Evolutionary conservation across 35 echinoderm and acorn worm species (phyloP), one percentile per base, ranked within the genome.

Genomic region (Patiria miniata): DNA sequence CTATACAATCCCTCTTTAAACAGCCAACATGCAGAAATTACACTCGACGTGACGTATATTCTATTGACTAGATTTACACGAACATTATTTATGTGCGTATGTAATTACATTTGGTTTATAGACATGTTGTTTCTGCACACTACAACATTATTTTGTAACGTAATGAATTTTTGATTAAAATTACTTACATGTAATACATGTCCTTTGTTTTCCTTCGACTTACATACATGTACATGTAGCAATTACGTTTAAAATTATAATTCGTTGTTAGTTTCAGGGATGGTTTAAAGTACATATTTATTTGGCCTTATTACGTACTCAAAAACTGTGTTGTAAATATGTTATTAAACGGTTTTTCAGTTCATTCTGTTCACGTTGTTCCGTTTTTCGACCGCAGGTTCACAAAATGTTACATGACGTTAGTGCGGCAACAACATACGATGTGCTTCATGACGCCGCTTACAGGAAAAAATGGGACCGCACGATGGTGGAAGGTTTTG

Each of bases 401-500:
- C 16, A 81, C n/a, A 93, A 93, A 85, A 61, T 60, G n/a, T 86
- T 97, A 55, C 61, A 89, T 17, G 91, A 97, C 59, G 79, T 97
- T 36, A 83, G 86, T 21, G 95, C 95, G 39, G 83, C 91, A 9
- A 69, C 83, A 16, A 82, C 82, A 36, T 97, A 97, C 39, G 95
- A 97, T 91, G 95, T 97, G 9, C 81, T 97, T 30, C 95, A 97
- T 81, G 95, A 97, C 36, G 83, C 91, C 16, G 87, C 83, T 3
- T 97, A 90, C 52, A 90, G 95, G 68, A 79, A 47, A 77, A 54
- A 87, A 40, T 97, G 95, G 95, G 95, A 97, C 52, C 82, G 83
- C 39, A 89, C 81, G 22, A 97, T 97, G 95, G 47, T 93, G 59
- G 95, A 97, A 84, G 95, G 91, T 30, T 93, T 86, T 23, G 95